Evolutionary conservation across 2,888 invertebrate species (phyloP), one percentile per base, ranked within the genome.

Genomic region (Diaphora mendica): DNA sequence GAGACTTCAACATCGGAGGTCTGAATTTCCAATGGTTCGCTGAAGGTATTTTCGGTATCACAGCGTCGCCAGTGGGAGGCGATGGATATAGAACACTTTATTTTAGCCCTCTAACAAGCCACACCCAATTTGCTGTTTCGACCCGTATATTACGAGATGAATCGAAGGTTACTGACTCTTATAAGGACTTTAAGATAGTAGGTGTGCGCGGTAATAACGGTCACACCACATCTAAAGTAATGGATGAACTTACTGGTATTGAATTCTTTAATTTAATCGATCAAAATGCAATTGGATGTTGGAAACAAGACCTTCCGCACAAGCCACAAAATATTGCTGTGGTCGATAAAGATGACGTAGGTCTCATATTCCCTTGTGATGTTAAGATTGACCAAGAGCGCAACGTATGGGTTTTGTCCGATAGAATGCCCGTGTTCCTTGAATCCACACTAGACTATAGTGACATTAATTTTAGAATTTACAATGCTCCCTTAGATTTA

Each of bases 11-110:
- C 87, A 97, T 98, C 77, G 98, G 97, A 9, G 98, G 98, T 0
- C 92, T 98, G 20, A 98, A 98, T 90, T 98, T 98, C 96, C 98
- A 98, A 90, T 98, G 98, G 98, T 97, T 97, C 39, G 97, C 97
- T 81, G 98, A 98, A 92, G 98, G 98, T 23, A 97, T 98, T 77
- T 98, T 98, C 82, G 98, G 98, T 1, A 97, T 98, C 91, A 96
- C 97, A 0, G 90, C 98, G 3, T 97, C 98, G 0, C 97, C 98
- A 0, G 88, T 96, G 9, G 96, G 97, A 26, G 85, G 93, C 17
- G 97, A 97, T 85, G 98, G 98, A 30, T 97, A 93, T 87, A 96
- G 97, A 83, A 97, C 96, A 0, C 93, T 98, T 64, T 98, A 97
- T 91, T 98, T 98, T 93, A 97, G 97, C 87, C 97, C 98, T 0